Evolutionary conservation across 2,888 invertebrate genomes (phyloP).

Genomic region (Choreutis nemorana): DNA sequence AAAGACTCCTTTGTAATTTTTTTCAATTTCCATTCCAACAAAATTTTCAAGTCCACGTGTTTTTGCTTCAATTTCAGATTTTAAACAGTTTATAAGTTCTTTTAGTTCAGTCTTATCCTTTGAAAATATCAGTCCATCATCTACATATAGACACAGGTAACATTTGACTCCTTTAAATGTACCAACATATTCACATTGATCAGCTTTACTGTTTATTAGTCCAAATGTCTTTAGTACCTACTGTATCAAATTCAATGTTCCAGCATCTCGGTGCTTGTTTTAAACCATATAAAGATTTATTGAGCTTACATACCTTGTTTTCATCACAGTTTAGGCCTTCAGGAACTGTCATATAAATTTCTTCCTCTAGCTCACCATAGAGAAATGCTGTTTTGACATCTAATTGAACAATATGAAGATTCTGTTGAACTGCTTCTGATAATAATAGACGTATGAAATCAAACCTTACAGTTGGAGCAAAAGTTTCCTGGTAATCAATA

Average conservation of each 20-base stretch:
- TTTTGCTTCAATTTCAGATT: neutral
- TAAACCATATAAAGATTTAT: neutral
- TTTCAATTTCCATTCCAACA: conserved; percentile 6
- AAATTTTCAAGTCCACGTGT: neutral
- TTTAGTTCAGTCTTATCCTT: conserved; percentile 1
- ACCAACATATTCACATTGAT: conserved; percentile 1
- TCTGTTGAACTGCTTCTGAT: conserved; percentile 11
- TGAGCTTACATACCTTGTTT: conserved; percentile 2
- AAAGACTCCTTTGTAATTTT: conserved; percentile 4
- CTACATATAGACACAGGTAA: conserved; percentile 6
- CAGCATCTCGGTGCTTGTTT: conserved; percentile 1
- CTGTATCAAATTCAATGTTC: conserved; percentile 4
- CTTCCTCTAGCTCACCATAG: no score
- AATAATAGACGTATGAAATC: conserved; percentile 13
- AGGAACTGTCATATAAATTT: neutral
- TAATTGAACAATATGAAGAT: conserved; percentile 12
- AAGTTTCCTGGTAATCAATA: conserved; percentile 14
- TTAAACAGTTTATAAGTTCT: no score
- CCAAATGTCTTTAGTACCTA: no score
- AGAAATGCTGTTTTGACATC: conserved; percentile 14
- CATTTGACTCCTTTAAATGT: neutral
- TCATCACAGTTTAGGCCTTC: neutral
- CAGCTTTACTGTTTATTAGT: conserved; percentile 1
- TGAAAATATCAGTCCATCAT: conserved; percentile 5
- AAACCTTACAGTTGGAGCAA: conserved; percentile 14